Evolutionary conservation across 1,140 invertebrate species (phyloP).

Genomic region (Teleopsis dalmanni): DNA sequence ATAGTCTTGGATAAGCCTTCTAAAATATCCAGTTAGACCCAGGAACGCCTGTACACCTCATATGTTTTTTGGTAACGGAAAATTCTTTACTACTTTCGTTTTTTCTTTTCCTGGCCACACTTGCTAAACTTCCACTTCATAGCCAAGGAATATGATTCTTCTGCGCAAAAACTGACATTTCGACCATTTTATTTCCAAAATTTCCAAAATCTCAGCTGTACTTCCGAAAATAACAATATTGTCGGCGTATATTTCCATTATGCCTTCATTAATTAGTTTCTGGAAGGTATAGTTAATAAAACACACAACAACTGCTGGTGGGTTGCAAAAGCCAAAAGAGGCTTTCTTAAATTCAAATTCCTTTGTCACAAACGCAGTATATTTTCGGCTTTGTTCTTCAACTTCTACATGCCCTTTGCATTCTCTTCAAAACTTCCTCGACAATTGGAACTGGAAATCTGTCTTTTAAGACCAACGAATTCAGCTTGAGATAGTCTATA

Average conservation of each 20-base stretch:
- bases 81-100: constrained; percentile 26
- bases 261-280: constrained; percentile 7
- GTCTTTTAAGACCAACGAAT: constrained; percentile 1
- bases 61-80: constrained; percentile 23
- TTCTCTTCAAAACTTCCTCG: constrained; percentile 1
- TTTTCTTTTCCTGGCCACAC: constrained; percentile 22
- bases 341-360: constrained; percentile 45
- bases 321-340: constrained; percentile 46
- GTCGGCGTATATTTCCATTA: constrained; percentile 24
- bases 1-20: constrained; percentile 1
- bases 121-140: constrained; percentile 14
- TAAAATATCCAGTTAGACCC: constrained; percentile 2
- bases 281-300: constrained; percentile 32
- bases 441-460: neutral
- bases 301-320: constrained; percentile 41
- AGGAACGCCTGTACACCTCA: constrained; percentile 4
- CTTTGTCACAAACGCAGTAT: constrained; percentile 43
- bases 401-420: constrained; percentile 24
- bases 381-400: constrained; percentile 28
- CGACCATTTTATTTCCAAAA: constrained; percentile 45
- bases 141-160: constrained; percentile 27
- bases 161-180: constrained; percentile 47
- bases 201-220: constrained; percentile 25
- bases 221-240: constrained; percentile 24
- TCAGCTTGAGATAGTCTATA: constrained; percentile 3